Base-by-base conservation (phyloP, 2,888 invertebrate genomes). In the Callimorpha dominula region DNA sequence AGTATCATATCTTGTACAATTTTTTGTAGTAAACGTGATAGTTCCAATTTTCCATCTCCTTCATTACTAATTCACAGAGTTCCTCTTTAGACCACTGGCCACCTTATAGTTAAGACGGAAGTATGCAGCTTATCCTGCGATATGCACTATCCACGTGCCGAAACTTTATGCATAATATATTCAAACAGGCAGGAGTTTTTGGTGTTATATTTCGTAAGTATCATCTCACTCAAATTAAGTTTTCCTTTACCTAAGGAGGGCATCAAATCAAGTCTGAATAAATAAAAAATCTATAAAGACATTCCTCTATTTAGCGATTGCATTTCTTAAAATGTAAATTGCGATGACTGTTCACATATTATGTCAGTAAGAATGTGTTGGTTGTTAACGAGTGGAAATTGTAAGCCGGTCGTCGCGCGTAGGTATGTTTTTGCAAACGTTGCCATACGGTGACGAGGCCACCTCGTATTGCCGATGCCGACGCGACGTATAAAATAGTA, bases 391-490 rank as follows among this genome's bases (percentile, higher is more conserved):
- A 31, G 60, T 60, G 5, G 31, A 20, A 60, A 4, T 60, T 7
- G 31, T 60, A 31, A 31, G 60, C 7, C 31, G 60, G 60, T 31
- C 14, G 31, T 6, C 57, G 60, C 12, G 12, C 12, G 7, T 60
- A 60, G 31, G 60, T 60, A 60, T 31, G 31, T 60, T 60, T 60
- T 31, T 60, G 57, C 31, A 12, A 60, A 60, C 57, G 57, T 60
- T 31, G 57, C 57, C 12, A 60, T 14, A 60, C 31, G 60, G 31
- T 31, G 14, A 20, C 60, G 31, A 60, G 60, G 60, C 60, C 60
- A 60, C 60, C 8, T 14, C 20, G 31, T 31, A 12, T 60, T 12
- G 31, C 31, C 31, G 11, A 60, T 31, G 31, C 7, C 12, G 60
- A 60, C 31, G 54, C n/a, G 57, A 43, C 43, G 43, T 46, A 9